These are phyloP conservation scores for Notoglanidium macrostoma DNA, from an alignment of 2,797 vertebrate species.

Conservation along the genomic window DNA sequence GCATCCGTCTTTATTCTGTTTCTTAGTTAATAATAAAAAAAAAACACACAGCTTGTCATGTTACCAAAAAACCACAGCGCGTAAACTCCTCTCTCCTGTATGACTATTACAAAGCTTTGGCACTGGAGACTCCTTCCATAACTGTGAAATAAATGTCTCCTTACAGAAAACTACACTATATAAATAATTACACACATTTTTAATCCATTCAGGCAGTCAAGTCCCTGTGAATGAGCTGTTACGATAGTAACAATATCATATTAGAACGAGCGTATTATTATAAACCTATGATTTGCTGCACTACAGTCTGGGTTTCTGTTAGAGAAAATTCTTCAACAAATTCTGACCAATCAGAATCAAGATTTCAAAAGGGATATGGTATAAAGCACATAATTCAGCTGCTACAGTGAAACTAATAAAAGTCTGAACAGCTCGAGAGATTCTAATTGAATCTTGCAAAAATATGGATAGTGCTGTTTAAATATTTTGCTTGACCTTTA, in stretches of 20 bases:
- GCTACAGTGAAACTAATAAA: neutral
- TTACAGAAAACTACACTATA: neutral
- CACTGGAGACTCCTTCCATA: neutral
- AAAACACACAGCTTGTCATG: neutral
- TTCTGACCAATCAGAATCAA: neutral
- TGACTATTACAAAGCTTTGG: neutral
- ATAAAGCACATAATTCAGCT: neutral
- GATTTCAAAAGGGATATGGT: neutral
- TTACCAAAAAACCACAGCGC: neutral
- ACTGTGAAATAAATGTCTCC: neutral
- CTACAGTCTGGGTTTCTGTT: too few relatives aligned
- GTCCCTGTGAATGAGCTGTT: neutral
- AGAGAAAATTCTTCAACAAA: neutral
- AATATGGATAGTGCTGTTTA: neutral
- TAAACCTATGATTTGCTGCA: neutral
- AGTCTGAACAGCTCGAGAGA: too few relatives aligned
- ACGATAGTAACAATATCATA: neutral
- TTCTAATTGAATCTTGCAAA: too few relatives aligned
- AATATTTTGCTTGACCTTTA: constrained; percentile 3
- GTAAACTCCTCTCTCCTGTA: neutral
- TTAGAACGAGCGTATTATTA: neutral
- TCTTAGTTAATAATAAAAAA: too few relatives aligned
- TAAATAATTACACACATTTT: neutral
- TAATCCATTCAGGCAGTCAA: neutral
- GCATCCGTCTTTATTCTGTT: neutral